Evolutionary conservation across 2,797 vertebrate species (phyloP).

Genomic region (Cryptoprocta ferox): DNA sequence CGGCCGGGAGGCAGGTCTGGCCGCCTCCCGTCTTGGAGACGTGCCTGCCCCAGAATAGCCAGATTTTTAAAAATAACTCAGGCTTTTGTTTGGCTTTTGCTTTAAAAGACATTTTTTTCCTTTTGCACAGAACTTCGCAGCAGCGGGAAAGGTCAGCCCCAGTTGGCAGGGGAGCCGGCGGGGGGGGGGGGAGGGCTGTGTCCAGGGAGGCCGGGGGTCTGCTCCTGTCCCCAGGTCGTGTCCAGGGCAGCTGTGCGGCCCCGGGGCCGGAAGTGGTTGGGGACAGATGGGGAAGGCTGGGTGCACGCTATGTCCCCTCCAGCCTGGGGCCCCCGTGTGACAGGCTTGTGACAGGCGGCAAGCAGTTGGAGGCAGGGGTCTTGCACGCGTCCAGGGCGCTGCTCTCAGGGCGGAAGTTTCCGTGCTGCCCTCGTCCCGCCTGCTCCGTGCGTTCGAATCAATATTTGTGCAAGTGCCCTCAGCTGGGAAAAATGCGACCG

Average conservation of each 20-base stretch:
- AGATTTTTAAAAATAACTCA: constrained; percentile 80
- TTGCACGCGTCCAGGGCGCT: accelerated
- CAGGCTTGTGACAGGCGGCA: not conserved
- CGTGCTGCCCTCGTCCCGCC: not conserved
- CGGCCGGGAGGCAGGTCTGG: not conserved
- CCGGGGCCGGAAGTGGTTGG: not conserved
- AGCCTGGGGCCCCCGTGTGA: not conserved
- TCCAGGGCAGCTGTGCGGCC: not conserved
- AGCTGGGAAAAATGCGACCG: constrained; percentile 67
- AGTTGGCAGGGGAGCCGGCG: not conserved
- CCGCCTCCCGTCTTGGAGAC: constrained; percentile 74
- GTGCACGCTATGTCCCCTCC: not conserved
- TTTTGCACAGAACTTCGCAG: constrained; percentile 1
- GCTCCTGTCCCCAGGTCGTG: not conserved
- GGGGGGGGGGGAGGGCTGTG: not conserved
- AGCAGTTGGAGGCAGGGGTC: not conserved
- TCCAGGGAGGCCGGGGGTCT: not conserved
- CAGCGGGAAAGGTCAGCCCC: constrained; percentile 72
- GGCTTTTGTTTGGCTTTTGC: constrained; percentile 81
- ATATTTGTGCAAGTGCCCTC: constrained; percentile 64
- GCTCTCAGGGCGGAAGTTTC: not conserved
- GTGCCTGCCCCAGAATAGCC: constrained; percentile 77
- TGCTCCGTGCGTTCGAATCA: not conserved
- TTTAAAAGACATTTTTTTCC: constrained; percentile 72
- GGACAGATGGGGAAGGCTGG: not conserved